phyloP scores from a whole-genome alignment of 2,888 invertebrate species.

The Oxyteleia sp. region DNA sequence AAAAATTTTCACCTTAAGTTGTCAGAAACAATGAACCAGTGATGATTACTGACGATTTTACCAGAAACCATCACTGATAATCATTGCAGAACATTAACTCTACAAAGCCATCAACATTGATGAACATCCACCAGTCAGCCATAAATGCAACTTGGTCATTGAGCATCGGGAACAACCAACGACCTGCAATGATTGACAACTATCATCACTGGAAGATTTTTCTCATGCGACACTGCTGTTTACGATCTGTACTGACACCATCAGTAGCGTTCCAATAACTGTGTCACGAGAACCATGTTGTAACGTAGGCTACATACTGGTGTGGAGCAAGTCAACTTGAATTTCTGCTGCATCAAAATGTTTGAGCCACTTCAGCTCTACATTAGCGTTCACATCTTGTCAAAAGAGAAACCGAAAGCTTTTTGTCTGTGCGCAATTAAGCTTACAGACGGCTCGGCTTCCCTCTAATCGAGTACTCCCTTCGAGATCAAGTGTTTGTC shows the following conservation, averaged over 20 bases:
- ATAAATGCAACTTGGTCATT: too few relatives aligned
- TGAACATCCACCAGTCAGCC: too few relatives aligned
- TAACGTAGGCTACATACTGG: slow-evolving; percentile 23
- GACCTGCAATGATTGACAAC: slow-evolving; percentile 11
- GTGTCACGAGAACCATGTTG: slow-evolving; percentile 49
- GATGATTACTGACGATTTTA: not conserved
- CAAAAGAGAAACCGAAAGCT: slow-evolving; percentile 4
- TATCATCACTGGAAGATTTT: not conserved
- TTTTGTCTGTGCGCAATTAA: not conserved
- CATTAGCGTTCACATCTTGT: not conserved
- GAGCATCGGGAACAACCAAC: not conserved
- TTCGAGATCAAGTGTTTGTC: not conserved
- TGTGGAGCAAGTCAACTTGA: slow-evolving; percentile 20
- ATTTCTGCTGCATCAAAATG: slow-evolving; percentile 25
- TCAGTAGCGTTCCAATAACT: slow-evolving; percentile 24
- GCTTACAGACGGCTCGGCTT: not conserved
- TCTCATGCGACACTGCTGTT: slow-evolving; percentile 23
- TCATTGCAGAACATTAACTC: not conserved
- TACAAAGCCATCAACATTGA: not conserved
- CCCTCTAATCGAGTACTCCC: not conserved
- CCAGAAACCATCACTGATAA: too few relatives aligned
- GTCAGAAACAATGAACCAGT: not conserved
- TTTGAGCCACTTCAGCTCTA: slow-evolving; percentile 17
- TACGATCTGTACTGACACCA: slow-evolving; percentile 16
- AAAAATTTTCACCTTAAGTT: slow-evolving; percentile 18